These are phyloP conservation scores for Tetramorium bicarinatum DNA, from an alignment of 2,888 invertebrate species.

Conservation along the genomic window DNA sequence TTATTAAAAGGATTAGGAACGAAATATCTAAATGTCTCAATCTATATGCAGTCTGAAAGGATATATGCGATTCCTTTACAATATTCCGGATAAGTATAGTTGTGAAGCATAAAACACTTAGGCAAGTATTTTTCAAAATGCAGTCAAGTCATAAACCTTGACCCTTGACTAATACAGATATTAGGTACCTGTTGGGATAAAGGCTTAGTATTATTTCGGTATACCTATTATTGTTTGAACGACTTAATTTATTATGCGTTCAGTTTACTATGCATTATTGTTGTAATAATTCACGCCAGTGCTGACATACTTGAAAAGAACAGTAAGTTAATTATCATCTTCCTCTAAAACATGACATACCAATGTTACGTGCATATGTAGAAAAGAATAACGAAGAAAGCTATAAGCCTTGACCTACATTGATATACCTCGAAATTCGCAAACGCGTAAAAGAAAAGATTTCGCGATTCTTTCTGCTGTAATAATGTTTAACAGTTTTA, in stretches of 20 bases:
- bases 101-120: constrained; percentile 24
- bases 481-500: background rate
- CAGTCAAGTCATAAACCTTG: constrained; percentile 60
- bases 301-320: background rate
- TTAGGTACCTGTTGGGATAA: background rate
- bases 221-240: background rate
- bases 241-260: background rate
- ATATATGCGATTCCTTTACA: background rate
- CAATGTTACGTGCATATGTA: background rate
- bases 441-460: background rate
- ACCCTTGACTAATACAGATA: constrained; percentile 28
- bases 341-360: background rate
- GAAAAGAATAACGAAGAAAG: constrained; percentile 3
- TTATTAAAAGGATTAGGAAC: background rate
- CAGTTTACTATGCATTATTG: constrained; percentile 2
- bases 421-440: background rate
- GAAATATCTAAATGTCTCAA: background rate
- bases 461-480: background rate
- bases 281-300: background rate
- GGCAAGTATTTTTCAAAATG: constrained; percentile 33
- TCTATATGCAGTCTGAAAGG: background rate
- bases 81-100: background rate
- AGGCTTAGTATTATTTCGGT: background rate
- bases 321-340: background rate
- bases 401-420: constrained; percentile 41